Base-by-base conservation (phyloP, 2,888 invertebrate genomes). In the Caenorhabditis parvicauda region DNA sequence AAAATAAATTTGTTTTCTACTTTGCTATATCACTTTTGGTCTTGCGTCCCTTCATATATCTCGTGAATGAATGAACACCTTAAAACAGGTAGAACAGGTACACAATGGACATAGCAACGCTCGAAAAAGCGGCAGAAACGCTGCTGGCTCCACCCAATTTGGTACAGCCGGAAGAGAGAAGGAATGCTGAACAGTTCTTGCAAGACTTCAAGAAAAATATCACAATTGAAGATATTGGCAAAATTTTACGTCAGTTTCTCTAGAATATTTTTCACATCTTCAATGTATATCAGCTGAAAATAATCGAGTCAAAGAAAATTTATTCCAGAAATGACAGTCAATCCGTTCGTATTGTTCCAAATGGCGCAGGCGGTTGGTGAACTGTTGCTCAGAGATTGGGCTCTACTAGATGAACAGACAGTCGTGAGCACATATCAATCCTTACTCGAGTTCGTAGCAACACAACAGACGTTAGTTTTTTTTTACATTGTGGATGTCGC, bases 291-390 rank as follows among this genome's bases (percentile, higher is more conserved):
- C 9, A 12, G 32, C 14, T 32, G 9, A 32, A 12, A 7, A 12
- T 32, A 12, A 12, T 12, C 14, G 9, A 12, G 32, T 32, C 32
- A 32, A 32, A 32, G 12, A 7, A 32, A 12, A 32, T 12, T 12
- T 17, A 47, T 55, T 68, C 32, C 67, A 70, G 77, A 67, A 46
- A 55, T 59, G 17, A 71, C 76, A 0, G 53, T 59, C 24, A 67
- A 82, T 50, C 89, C 89, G 76, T 90, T 90, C 84, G 89, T 92
- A 5, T 83, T 90, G 49, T 93, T 91, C 84, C 92, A 93, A 85
- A 88, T 90, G 43, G 90, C 89, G 5, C 88, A 89, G 59, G 86
- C 91, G 21, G 83, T 92, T 55, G 90, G 90, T 83, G 87, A 88
- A 70, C 89, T 90, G 17, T 84, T 92, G 9, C 88, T 92, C 50